Evolutionary conservation across 2,113 vertebrate species (phyloP).

Genomic region (Podarcis cretensis): DNA sequence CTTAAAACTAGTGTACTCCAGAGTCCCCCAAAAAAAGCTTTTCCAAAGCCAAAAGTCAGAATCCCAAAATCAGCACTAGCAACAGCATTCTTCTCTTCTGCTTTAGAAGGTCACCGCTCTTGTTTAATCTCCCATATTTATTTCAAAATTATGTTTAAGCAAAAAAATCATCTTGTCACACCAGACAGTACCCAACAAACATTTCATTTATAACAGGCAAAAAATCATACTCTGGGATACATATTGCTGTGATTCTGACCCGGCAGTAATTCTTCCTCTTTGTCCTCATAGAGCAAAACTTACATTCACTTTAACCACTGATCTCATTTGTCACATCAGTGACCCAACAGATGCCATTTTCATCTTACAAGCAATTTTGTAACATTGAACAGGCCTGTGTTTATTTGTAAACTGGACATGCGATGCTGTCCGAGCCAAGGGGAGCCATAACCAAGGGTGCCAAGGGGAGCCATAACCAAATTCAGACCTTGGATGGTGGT

Average conservation of each 20-base stretch:
- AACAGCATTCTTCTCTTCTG: neutral
- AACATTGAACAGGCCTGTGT: neutral
- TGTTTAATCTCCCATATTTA: neutral
- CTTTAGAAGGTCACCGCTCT: neutral
- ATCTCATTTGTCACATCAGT: neutral
- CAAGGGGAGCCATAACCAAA: neutral
- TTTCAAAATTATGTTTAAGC: conserved; percentile 13
- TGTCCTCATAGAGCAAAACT: neutral
- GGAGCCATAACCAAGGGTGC: neutral
- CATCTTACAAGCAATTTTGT: neutral
- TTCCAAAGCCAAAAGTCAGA: conserved; percentile 8
- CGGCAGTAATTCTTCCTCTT: neutral
- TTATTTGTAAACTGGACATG: neutral
- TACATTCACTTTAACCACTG: neutral
- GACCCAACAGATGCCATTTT: neutral
- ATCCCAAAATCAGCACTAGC: neutral
- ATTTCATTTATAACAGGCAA: neutral
- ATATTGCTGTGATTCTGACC: neutral
- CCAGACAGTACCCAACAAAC: neutral
- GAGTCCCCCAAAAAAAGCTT: neutral
- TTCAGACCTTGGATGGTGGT: neutral
- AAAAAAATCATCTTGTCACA: neutral
- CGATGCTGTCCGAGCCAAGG: too few species aligned
- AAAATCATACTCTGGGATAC: neutral
- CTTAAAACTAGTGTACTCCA: neutral